Percentiles rank a stretch among this genome's conserved stretches.
phyloP scores from a whole-genome alignment of 2,888 invertebrate genomes.

The Chrysolina oricalcia region DNA sequence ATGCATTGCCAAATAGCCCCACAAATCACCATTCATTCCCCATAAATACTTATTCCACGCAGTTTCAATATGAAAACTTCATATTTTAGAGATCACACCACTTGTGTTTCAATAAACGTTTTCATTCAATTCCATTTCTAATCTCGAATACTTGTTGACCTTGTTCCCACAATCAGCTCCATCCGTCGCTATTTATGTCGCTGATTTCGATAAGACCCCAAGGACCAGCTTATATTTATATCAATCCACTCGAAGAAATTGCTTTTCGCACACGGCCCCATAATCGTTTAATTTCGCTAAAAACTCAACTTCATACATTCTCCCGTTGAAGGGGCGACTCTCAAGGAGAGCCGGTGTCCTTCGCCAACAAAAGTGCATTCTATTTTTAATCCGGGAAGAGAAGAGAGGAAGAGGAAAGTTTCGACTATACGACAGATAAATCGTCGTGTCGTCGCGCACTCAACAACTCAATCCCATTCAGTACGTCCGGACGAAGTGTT shows the following conservation, averaged over 20 bases:
- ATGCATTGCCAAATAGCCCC: too few relatives aligned
- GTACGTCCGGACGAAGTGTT: constrained; percentile 31
- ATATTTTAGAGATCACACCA: too few relatives aligned
- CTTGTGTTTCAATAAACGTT: too few relatives aligned
- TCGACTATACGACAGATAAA: constrained; percentile 19
- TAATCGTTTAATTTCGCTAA: constrained; percentile 8
- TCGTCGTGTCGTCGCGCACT: constrained; percentile 9
- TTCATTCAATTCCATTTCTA: neutral
- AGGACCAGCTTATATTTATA: constrained; percentile 6
- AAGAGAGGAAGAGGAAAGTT: constrained; percentile 1
- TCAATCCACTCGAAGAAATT: constrained; percentile 15
- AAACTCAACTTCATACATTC: constrained; percentile 9
- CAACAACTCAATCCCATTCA: constrained; percentile 25
- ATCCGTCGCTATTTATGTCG: neutral
- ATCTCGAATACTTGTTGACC: neutral
- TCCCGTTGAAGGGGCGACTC: neutral
- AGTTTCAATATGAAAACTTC: too few relatives aligned
- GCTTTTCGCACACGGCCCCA: neutral
- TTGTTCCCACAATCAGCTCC: neutral
- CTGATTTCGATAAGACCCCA: constrained; percentile 9
- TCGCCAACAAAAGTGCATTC: constrained; percentile 15
- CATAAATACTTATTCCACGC: too few relatives aligned
- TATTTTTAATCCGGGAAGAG: constrained; percentile 15
- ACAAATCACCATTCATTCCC: too few relatives aligned
- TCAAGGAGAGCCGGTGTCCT: constrained; percentile 15